phyloP scores from a whole-genome alignment of 30 jellyfish, hydroid and myxozoan species.

The Chrysaora quinquecirrha region DNA sequence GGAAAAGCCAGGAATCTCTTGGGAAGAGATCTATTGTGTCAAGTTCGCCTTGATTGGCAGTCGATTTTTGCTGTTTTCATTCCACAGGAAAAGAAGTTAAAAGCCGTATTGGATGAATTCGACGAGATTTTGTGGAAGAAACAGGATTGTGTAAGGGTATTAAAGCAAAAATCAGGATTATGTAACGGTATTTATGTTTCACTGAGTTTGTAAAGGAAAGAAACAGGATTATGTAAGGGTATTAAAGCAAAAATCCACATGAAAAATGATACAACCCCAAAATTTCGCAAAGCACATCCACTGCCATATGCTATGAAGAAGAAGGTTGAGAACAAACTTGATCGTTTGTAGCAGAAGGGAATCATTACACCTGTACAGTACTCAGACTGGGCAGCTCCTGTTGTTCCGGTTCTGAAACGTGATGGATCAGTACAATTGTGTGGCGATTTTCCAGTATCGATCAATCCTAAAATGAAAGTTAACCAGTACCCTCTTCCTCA shows the following conservation, averaged over 20 bases:
- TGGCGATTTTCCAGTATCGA: slow-evolving; percentile 66
- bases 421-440: slow-evolving; percentile 74
- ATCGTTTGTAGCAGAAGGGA: slow-evolving; percentile 61
- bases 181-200: background rate
- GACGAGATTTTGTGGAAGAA: slow-evolving; percentile 49
- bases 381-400: slow-evolving; percentile 80
- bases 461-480: slow-evolving; percentile 57
- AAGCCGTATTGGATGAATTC: slow-evolving; percentile 42
- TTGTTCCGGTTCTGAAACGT: slow-evolving; percentile 64
- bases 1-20: slow-evolving; percentile 67
- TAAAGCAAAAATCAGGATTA: slow-evolving; percentile 10
- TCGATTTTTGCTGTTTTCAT: slow-evolving; percentile 51
- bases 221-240: slow-evolving; percentile 40
- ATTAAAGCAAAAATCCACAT: slow-evolving; percentile 18
- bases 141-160: slow-evolving; percentile 36
- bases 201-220: slow-evolving; percentile 8
- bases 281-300: slow-evolving; percentile 57
- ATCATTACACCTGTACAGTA: slow-evolving; percentile 51
- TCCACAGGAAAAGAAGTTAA: slow-evolving; percentile 35
- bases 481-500: slow-evolving; percentile 57
- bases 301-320: slow-evolving; percentile 54
- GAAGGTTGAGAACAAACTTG: slow-evolving; percentile 62
- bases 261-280: slow-evolving; percentile 59
- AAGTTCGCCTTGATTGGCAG: slow-evolving; percentile 69
- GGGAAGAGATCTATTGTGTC: slow-evolving; percentile 69